These are phyloP conservation scores for Pteropus rufus DNA, from an alignment of 2,797 vertebrate genomes.

Conservation along the genomic window DNA sequence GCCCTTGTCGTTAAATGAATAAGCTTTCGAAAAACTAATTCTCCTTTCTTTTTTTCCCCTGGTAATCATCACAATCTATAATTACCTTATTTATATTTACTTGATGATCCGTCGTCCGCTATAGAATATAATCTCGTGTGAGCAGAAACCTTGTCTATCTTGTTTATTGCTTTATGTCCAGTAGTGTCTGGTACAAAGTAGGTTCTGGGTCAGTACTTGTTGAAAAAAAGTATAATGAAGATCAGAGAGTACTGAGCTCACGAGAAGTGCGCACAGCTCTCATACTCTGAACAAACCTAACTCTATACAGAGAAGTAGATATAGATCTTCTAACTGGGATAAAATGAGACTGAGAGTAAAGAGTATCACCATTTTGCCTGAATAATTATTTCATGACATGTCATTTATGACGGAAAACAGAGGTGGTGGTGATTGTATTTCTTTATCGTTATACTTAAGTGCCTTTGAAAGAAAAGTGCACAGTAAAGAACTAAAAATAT, in stretches of 20 bases:
- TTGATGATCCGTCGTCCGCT: background rate
- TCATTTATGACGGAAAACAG: background rate
- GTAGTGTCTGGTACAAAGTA: background rate
- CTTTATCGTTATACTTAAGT: background rate
- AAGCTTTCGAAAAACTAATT: background rate
- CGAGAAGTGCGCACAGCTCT: background rate
- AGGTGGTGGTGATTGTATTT: background rate
- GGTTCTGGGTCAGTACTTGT: background rate
- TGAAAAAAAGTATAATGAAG: background rate
- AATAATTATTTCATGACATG: background rate
- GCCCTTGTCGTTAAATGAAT: background rate
- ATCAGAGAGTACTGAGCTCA: background rate
- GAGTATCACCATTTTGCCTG: background rate
- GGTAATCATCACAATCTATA: background rate
- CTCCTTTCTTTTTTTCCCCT: background rate
- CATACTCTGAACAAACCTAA: background rate
- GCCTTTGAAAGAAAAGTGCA: slow-evolving; percentile 10
- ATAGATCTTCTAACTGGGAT: background rate
- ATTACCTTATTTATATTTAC: background rate
- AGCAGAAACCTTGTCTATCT: background rate
- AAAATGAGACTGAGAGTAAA: background rate
- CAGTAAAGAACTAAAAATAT: background rate
- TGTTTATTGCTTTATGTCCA: background rate
- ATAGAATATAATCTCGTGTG: background rate
- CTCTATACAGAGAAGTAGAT: background rate